Conservation (phyloP, 92 coral and sea anemone genomes). For the Isaurus tuberculatus region DNA sequence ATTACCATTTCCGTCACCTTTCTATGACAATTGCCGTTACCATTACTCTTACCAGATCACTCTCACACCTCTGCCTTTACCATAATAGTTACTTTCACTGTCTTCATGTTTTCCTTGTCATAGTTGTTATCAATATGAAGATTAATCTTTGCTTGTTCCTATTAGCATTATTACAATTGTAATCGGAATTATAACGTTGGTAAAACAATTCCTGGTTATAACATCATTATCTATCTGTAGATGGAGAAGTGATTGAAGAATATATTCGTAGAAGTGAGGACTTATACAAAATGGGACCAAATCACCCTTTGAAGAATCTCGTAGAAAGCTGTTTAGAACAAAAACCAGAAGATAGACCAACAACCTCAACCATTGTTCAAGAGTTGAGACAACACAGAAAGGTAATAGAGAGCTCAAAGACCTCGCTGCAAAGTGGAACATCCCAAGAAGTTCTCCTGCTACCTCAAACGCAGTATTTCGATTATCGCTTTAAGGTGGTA, state of each 20-base stretch:
- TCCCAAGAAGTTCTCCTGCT: background rate
- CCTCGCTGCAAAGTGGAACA: slow-evolving; percentile 31
- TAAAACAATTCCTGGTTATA: background rate
- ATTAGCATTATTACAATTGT: background rate
- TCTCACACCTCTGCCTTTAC: background rate
- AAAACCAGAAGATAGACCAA: slow-evolving; percentile 74
- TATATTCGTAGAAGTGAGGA: slow-evolving; percentile 78
- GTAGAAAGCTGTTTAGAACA: slow-evolving; percentile 73
- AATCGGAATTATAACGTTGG: background rate
- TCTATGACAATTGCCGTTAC: too few relatives aligned
- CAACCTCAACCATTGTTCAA: slow-evolving; percentile 58
- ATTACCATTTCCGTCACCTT: too few relatives aligned
- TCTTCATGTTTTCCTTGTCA: background rate
- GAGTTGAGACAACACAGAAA: slow-evolving; percentile 53
- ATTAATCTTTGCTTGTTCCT: background rate
- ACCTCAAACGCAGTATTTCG: slow-evolving; percentile 33
- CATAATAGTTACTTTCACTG: background rate
- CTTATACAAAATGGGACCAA: slow-evolving; percentile 72
- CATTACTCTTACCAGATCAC: too few relatives aligned
- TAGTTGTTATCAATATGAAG: background rate
- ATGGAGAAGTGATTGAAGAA: slow-evolving; percentile 76
- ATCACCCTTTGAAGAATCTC: slow-evolving; percentile 73
- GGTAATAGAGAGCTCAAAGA: slow-evolving; percentile 10
- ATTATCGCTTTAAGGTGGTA: slow-evolving; percentile 75
- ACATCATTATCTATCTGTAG: slow-evolving; percentile 29